Evolutionary conservation across 2,797 vertebrate genomes (phyloP), one percentile per base, ranked within the genome.

Genomic region (Oreortyx pictus): DNA sequence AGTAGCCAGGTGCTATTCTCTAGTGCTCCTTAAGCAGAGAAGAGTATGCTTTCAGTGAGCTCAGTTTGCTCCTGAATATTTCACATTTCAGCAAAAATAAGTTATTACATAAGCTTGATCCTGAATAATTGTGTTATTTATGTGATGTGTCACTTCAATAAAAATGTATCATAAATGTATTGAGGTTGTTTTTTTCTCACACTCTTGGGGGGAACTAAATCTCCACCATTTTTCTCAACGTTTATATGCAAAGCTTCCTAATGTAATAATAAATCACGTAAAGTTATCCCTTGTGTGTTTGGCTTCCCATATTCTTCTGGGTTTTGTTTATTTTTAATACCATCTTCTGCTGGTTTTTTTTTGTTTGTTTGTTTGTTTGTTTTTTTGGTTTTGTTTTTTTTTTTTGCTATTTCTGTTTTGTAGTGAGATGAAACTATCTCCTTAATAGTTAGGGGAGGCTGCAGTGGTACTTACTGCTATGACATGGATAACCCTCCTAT

Each of bases 101-200:
- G 50, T 89, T 93, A 87, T 82, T 94, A 75, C 64, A 87, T 87
- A 89, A 72, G 62, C 44, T 94, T 52, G 25, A 87, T 72, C 41
- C 59, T 75, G 46, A 88, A 77, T 93, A 85, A 88, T 89, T 72
- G 37, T 87, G 50, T 87, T 92, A 77, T 90, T 93, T 87, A 80
- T 72, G 44, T 77, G 52, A 49, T 85, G 50, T 87, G 75, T 83
- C 75, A 59, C 75, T 87, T 93, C 79, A 90, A 78, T 93, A 81
- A 94, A 93, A 94, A 75, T 33, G 59, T 71, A 83, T 27, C 29
- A 19, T 76, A 82, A 85, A 89, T 62, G 39, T 80, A 29, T 54
- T 47, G 57, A 93, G 8, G 57, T 80, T 67, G 29, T 41, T 14
- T 90, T 85, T 84, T 90, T 41, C 37, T 93, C 31, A 43, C 59